These are phyloP conservation scores for Trididemnum nubilum DNA, from an alignment of 23 tunicate species.

Conservation along the genomic window DNA sequence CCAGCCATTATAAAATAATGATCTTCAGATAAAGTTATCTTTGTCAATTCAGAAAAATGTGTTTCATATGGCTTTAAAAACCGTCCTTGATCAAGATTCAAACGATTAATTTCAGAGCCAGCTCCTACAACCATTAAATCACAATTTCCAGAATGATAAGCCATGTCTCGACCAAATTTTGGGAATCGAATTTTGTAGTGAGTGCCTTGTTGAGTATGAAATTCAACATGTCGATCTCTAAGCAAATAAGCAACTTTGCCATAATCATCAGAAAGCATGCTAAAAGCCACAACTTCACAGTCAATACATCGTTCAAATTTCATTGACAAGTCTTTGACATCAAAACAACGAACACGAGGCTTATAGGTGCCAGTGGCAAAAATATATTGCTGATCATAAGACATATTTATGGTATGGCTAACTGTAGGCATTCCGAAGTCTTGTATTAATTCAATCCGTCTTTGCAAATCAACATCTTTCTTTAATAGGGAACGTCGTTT, in stretches of 20 bases:
- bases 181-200: constrained; percentile 87
- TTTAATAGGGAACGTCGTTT: constrained; percentile 63
- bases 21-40: constrained; percentile 39
- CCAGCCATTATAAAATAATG: constrained; percentile 82
- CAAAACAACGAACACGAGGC: constrained; percentile 91
- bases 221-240: constrained; percentile 67
- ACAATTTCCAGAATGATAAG: constrained; percentile 83
- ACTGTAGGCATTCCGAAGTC: constrained; percentile 98
- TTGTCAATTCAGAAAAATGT: constrained; percentile 22
- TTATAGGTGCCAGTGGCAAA: constrained; percentile 94
- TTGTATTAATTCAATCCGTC: constrained; percentile 96
- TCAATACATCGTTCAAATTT: constrained; percentile 96
- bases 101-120: constrained; percentile 85
- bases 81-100: constrained; percentile 84
- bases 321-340: constrained; percentile 82
- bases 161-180: constrained; percentile 85
- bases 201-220: constrained; percentile 88
- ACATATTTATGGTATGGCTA: constrained; percentile 64
- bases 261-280: constrained; percentile 87
- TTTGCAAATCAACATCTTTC: constrained; percentile 69
- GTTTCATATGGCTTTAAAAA: constrained; percentile 75
- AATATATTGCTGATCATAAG: constrained; percentile 82
- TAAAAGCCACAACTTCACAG: constrained; percentile 80
- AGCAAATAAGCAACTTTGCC: constrained; percentile 68
- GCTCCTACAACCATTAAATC: constrained; percentile 89